phyloP scores from a whole-genome alignment of 2,888 invertebrate species.

The Leptura quadrifasciata region DNA sequence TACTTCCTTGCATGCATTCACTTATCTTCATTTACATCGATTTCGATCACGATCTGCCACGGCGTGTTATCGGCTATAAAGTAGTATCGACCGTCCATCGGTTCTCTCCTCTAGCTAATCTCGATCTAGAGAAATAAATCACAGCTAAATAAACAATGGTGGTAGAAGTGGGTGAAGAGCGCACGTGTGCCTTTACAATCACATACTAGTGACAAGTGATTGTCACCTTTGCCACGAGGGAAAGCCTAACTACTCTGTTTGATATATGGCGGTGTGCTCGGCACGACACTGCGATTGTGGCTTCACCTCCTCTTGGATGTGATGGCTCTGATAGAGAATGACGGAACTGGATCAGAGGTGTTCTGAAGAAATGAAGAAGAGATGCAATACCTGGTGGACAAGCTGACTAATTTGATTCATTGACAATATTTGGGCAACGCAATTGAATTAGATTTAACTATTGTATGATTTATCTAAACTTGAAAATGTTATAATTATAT shows the following conservation, averaged over 20 bases:
- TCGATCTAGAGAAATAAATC: slow-evolving; percentile 51
- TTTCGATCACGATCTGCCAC: slow-evolving; percentile 52
- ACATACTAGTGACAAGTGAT: slow-evolving; percentile 58
- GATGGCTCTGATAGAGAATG: slow-evolving; percentile 9
- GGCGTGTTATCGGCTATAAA: slow-evolving; percentile 44
- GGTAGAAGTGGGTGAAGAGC: slow-evolving; percentile 48
- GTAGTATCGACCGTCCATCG: slow-evolving; percentile 41
- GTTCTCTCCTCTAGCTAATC: slow-evolving; percentile 40
- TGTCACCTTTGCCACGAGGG: slow-evolving; percentile 50
- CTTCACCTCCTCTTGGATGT: slow-evolving; percentile 5
- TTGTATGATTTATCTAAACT: no score
- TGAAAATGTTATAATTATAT: no score
- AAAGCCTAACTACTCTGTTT: slow-evolving; percentile 5
- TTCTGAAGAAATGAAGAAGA: background rate
- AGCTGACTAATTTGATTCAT: background rate
- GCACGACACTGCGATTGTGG: slow-evolving; percentile 8
- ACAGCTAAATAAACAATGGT: slow-evolving; percentile 53
- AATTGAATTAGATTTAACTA: no score
- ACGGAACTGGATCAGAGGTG: slow-evolving; percentile 1
- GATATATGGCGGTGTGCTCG: background rate
- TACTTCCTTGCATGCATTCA: slow-evolving; percentile 35
- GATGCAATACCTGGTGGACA: background rate
- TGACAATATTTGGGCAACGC: no score
- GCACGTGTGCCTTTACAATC: slow-evolving; percentile 58
- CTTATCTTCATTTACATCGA: slow-evolving; percentile 52